Conservation (phyloP, 2,888 invertebrate species). For the Volucella bombylans region DNA sequence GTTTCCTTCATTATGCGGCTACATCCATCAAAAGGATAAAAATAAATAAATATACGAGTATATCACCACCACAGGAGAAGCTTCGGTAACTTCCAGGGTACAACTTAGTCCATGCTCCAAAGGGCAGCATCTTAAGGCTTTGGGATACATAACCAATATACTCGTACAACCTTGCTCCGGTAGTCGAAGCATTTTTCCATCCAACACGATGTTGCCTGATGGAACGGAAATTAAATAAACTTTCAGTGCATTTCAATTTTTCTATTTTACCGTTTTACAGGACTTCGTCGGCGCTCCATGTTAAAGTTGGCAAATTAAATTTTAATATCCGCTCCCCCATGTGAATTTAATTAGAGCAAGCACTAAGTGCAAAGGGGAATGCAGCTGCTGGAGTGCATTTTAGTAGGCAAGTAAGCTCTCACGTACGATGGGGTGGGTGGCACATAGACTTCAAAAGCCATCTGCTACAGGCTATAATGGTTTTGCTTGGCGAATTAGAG, state of each 20-base stretch:
- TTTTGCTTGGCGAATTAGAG: conserved; percentile 41
- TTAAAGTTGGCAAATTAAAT: conserved; percentile 57
- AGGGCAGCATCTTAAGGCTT: conserved; percentile 8
- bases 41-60: too few species aligned
- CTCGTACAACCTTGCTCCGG: too few species aligned
- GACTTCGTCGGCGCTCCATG: neutral
- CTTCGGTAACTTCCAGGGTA: too few species aligned
- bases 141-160: neutral
- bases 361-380: neutral
- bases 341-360: conserved; percentile 39
- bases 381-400: too few species aligned
- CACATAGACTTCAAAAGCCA: conserved; percentile 34
- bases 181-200: neutral
- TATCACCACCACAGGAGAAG: too few species aligned
- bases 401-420: neutral
- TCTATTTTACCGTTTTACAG: neutral
- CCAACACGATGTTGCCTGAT: neutral
- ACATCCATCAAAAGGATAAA: too few species aligned
- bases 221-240: conserved; percentile 36
- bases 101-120: neutral
- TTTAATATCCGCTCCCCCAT: conserved; percentile 49
- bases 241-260: neutral
- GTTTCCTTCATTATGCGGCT: too few species aligned
- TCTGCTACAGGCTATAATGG: conserved; percentile 50
- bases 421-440: neutral